Conservation (phyloP, 2,888 invertebrate genomes). For the Sesia bembeciformis region DNA sequence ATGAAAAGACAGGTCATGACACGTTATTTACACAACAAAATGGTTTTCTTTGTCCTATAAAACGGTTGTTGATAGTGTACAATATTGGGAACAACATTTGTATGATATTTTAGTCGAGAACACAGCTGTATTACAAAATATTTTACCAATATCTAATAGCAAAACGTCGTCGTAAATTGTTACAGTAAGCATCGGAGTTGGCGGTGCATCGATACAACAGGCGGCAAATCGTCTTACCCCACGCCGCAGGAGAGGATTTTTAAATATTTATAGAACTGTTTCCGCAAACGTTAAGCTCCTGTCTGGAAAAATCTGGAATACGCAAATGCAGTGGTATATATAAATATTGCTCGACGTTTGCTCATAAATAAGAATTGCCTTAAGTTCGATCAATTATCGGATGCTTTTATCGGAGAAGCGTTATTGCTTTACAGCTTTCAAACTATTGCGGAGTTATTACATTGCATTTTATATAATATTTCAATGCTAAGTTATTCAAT, state of each 20-base stretch:
- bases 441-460: neutral
- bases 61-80: too few species aligned
- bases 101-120: too few species aligned
- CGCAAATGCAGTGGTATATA: conserved; percentile 5
- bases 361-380: conserved; percentile 7
- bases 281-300: conserved; percentile 27
- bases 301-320: conserved; percentile 23
- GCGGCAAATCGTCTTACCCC: conserved; percentile 27
- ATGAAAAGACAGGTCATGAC: too few species aligned
- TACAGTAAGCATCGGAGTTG: neutral
- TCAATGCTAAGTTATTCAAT: too few species aligned
- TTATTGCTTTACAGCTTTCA: neutral
- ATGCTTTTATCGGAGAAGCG: neutral
- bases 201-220: neutral
- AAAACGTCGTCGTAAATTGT: neutral
- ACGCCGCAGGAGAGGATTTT: conserved; percentile 22
- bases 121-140: too few species aligned
- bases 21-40: too few species aligned
- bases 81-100: too few species aligned
- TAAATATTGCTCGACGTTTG: conserved; percentile 9
- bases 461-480: too few species aligned
- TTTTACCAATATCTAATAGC: too few species aligned
- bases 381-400: conserved; percentile 6
- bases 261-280: conserved; percentile 37
- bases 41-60: too few species aligned